These are phyloP conservation scores for Spheniscus mendiculus DNA, from an alignment of 2,113 vertebrate genomes.

Conservation along the genomic window DNA sequence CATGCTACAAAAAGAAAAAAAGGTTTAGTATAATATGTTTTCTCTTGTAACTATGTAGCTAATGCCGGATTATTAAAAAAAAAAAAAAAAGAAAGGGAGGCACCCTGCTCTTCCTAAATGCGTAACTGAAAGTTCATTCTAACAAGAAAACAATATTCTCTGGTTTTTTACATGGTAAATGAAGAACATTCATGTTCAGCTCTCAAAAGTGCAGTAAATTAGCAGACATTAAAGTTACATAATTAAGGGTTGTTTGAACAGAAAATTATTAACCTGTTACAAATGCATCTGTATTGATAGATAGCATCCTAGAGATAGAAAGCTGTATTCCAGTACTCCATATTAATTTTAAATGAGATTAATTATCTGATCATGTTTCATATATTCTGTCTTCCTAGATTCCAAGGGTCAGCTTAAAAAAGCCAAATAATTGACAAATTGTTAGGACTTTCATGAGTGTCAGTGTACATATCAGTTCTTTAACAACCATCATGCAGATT, in stretches of 20 bases:
- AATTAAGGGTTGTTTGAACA: background rate
- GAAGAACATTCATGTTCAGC: accelerated
- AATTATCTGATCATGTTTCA: background rate
- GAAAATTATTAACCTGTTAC: background rate
- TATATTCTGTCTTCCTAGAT: background rate
- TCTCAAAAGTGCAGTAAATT: background rate
- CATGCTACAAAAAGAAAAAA: background rate
- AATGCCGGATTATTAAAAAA: background rate
- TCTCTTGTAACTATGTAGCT: background rate
- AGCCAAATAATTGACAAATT: background rate
- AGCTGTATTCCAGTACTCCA: background rate
- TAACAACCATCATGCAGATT: accelerated
- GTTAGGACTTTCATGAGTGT: background rate
- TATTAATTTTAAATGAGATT: background rate
- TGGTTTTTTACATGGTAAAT: background rate
- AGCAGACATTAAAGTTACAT: background rate
- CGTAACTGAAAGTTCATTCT: background rate
- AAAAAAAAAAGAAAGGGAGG: background rate
- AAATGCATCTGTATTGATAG: background rate
- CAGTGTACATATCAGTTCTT: background rate
- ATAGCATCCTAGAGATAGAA: background rate
- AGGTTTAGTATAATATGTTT: background rate
- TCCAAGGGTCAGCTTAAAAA: background rate
- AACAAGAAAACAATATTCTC: background rate
- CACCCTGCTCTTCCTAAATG: background rate